Evolutionary conservation across 2,797 vertebrate species (phyloP), one percentile per base, ranked within the genome.

Genomic region (Holocentrus rufus): DNA sequence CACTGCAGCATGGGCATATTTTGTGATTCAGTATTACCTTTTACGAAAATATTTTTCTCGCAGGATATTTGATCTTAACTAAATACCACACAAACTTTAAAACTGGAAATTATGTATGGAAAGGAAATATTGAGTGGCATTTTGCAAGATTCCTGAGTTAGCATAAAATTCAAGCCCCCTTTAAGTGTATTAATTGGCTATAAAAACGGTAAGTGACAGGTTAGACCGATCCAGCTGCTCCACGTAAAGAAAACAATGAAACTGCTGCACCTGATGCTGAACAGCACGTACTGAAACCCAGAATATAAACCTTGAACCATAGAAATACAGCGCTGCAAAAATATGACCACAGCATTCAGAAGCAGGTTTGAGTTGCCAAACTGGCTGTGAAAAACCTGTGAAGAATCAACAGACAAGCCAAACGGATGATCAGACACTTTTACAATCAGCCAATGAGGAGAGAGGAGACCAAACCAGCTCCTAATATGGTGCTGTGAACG

Each of bases 71-170:
- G 82, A 92, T 84, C 90, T 83, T 84, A 92, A 90, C 70, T 30
- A 91, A 92, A 92, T 55, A 93, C 65, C 56, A 18, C 52, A 65
- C 49, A 86, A 72, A 81, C 80, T 76, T 87, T 88, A 85, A 82
- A 79, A 80, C 71, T 80, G 60, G 62, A 83, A 85, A 81, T 91
- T 86, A 83, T 64, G 83, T 47, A 85, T 30, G 73, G 80, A 76
- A 77, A 84, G 88, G 91, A 91, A 91, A 89, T 88, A 87, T 86
- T 82, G 71, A 83, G 81, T 87, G 86, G 84, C 87, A 59, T 67
- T 87, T 86, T 77, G 83, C 66, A 76, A 83, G 84, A 83, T 85
- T 89, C 88, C 88, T 66, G 84, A 87, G 81, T 87, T 84, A 72
- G 84, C 73, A 69, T 84, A 86, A 90, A 90, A 89, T 69, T 53